Conservation (phyloP, 2,113 vertebrate species). For the Tychaedon coryphoeus region DNA sequence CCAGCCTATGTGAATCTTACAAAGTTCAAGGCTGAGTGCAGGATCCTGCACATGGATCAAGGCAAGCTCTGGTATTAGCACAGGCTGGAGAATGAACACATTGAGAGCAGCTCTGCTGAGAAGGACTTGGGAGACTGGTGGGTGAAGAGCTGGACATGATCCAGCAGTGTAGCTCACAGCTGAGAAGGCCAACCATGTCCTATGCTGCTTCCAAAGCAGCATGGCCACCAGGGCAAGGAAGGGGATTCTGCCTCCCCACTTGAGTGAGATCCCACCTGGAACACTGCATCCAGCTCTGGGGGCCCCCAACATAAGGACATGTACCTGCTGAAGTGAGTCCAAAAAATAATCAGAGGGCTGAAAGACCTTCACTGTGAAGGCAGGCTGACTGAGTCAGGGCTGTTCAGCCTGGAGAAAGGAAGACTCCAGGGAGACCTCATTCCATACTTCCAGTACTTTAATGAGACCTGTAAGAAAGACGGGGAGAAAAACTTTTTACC, state of each 20-base stretch:
- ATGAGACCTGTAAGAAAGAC: not conserved
- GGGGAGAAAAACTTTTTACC: not conserved
- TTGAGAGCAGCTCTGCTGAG: not conserved
- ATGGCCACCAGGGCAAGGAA: not conserved
- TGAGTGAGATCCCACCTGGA: not conserved
- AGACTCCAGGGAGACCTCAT: not conserved
- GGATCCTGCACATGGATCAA: not conserved
- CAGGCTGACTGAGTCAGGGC: not conserved
- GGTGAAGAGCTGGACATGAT: not conserved
- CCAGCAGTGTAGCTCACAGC: fast-evolving
- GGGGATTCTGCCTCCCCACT: not conserved
- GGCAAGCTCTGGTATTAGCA: not conserved
- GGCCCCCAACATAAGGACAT: not conserved
- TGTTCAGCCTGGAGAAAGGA: not conserved
- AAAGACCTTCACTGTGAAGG: not conserved
- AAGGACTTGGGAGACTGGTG: not conserved
- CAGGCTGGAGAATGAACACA: not conserved
- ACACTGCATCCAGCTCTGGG: not conserved
- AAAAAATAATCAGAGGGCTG: not conserved
- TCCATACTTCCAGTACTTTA: not conserved
- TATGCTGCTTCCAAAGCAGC: not conserved
- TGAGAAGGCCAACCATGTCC: not conserved
- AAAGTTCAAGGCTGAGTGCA: not conserved
- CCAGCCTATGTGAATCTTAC: not conserved
- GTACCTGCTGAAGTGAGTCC: not conserved